These are phyloP conservation scores for Celastrina argiolus DNA, from an alignment of 2,888 invertebrate genomes.

Conservation along the genomic window DNA sequence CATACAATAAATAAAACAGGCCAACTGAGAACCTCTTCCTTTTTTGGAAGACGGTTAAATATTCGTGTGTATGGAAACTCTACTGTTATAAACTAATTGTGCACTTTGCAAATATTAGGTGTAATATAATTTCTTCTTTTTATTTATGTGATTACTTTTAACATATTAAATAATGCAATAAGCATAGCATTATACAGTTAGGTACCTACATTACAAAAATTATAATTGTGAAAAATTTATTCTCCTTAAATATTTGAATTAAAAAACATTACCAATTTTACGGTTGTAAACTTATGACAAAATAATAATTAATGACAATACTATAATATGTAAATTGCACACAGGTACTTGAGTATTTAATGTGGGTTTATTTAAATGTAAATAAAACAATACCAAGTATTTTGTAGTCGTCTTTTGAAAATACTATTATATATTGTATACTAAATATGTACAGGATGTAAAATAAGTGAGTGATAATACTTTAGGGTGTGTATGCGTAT, in stretches of 20 bases:
- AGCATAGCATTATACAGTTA: not conserved
- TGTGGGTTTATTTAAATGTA: not conserved
- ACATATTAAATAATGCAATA: not conserved
- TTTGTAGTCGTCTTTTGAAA: no score
- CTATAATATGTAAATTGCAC: conserved; percentile 7
- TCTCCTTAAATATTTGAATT: not conserved
- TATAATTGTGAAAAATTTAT: not conserved
- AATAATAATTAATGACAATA: conserved; percentile 10
- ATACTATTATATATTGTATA: not conserved
- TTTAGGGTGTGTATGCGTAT: no score
- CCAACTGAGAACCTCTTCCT: no score
- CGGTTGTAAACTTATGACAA: conserved; percentile 15
- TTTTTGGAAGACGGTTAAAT: no score
- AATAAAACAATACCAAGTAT: not conserved
- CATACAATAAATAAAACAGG: no score
- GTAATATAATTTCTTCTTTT: not conserved
- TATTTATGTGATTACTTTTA: not conserved
- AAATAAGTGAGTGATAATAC: no score
- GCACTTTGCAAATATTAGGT: no score
- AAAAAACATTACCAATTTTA: conserved; percentile 14
- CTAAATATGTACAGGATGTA: no score
- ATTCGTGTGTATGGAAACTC: no score
- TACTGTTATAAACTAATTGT: no score
- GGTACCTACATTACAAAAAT: not conserved
- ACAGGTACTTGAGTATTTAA: not conserved